Evolutionary conservation across 2,113 vertebrate genomes (phyloP).

Genomic region (Lutjanus erythropterus): DNA sequence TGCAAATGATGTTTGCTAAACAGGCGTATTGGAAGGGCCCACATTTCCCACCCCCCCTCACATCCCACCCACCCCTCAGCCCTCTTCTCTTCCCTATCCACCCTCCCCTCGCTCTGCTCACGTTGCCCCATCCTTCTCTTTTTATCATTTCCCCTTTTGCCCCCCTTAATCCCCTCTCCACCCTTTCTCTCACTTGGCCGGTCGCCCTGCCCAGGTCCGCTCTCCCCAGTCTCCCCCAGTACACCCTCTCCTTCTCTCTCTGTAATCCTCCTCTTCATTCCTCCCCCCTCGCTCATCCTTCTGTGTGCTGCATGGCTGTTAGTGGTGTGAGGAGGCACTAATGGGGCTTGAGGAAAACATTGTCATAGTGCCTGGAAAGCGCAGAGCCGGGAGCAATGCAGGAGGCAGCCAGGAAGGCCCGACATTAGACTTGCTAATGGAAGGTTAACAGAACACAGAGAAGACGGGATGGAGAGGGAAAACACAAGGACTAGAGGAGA

Average conservation of each 20-base stretch:
- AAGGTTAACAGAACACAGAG: constrained; percentile 66
- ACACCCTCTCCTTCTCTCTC: constrained; percentile 5
- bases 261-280: constrained; percentile 63
- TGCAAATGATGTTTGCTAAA: constrained; percentile 86
- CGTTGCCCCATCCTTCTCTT: constrained; percentile 31
- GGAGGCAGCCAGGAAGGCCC: constrained; percentile 60
- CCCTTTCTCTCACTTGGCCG: constrained; percentile 51
- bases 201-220: constrained; percentile 33
- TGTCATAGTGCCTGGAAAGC: constrained; percentile 76
- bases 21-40: constrained; percentile 75
- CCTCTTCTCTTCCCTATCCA: constrained; percentile 40
- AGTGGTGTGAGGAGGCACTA: constrained; percentile 69
- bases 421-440: constrained; percentile 75
- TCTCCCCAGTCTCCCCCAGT: constrained; percentile 33
- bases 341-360: constrained; percentile 76
- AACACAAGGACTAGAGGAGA: constrained; percentile 41
- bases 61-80: constrained; percentile 50
- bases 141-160: constrained; percentile 42
- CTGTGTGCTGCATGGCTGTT: constrained; percentile 72
- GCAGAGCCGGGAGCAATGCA: constrained; percentile 56
- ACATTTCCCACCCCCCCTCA: constrained; percentile 63
- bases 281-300: constrained; percentile 48
- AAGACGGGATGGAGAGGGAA: constrained; percentile 53
- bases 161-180: constrained; percentile 64
- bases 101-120: constrained; percentile 25